Base-by-base conservation (phyloP, 2,797 vertebrate species). In the Gambusia yucatana region DNA sequence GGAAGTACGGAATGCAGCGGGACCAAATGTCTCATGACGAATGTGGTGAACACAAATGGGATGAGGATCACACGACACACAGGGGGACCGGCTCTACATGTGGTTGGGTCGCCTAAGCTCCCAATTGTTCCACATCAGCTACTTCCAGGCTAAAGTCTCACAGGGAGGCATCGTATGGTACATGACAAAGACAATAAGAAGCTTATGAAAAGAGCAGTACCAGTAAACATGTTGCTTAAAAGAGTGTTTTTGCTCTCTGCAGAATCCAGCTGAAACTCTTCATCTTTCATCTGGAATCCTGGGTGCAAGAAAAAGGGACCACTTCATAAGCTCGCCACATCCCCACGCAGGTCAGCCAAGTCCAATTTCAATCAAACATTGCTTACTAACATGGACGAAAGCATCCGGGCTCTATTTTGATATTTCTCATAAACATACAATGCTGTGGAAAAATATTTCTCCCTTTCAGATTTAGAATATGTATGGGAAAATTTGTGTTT, bases 241-340 rank as follows among this genome's bases (percentile, higher is more conserved):
- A 96, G 96, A 94, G 92, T 94, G 95, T 96, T 96, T 96, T 96
- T 96, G 95, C 95, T 96, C 94, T 96, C 96, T 85, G 95, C 95
- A 93, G 96, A 95, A 93, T 96, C 96, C 95, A 96, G 94, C 91
- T 95, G 95, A 95, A 96, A 96, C 89, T 96, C 96, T 93, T 96
- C 96, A 91, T 96, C 95, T 95, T 96, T 96, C 96, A 96, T 96
- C 94, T 96, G 96, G 96, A 96, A 96, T 92, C 96, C 96, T 96
- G 93, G 94, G 91, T 95, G 95, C 94, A 96, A 96, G 94, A 96
- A 93, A 96, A 95, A 96, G 92, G 95, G 95, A 96, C 93, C 94
- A 95, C 96, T 95, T 96, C 93, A 93, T 96, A 94, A 95, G 90
- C 94, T 95, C 90, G 93, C 94, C 93, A 94, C 92, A 94, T 89